phyloP scores from a whole-genome alignment of 92 coral and sea anemone species.

The Paramuricea clavata region DNA sequence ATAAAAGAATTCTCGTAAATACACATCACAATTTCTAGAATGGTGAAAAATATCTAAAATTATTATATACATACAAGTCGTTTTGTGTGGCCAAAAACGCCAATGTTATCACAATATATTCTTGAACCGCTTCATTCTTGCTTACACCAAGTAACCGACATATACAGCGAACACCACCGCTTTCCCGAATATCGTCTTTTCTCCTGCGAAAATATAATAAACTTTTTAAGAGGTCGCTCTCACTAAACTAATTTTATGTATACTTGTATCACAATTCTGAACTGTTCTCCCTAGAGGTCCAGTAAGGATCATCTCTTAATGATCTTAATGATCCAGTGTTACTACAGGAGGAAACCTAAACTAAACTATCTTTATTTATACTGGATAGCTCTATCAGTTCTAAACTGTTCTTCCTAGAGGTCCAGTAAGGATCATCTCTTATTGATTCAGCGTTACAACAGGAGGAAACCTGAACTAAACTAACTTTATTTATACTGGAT shows the following conservation, averaged over 20 bases:
- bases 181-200: slow-evolving; percentile 88
- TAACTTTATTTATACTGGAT: too few species aligned
- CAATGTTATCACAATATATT: slow-evolving; percentile 80
- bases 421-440: too few species aligned
- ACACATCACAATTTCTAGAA: not conserved
- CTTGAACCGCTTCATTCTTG: slow-evolving; percentile 80
- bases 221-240: not conserved
- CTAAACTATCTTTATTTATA: too few species aligned
- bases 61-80: slow-evolving; percentile 68
- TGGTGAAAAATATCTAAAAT: not conserved
- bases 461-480: too few species aligned
- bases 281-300: not conserved
- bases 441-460: too few species aligned
- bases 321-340: too few species aligned
- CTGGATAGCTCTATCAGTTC: too few species aligned
- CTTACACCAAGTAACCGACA: slow-evolving; percentile 84
- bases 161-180: slow-evolving; percentile 85
- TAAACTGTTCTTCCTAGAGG: too few species aligned
- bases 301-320: too few species aligned
- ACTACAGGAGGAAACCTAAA: too few species aligned
- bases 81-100: slow-evolving; percentile 82
- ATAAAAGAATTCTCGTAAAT: not conserved
- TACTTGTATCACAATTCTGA: not conserved
- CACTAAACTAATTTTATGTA: too few species aligned
- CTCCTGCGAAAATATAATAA: slow-evolving; percentile 47